These are phyloP conservation scores for Meriones psammophilus DNA, from an alignment of 2,797 vertebrate species.

Conservation along the genomic window DNA sequence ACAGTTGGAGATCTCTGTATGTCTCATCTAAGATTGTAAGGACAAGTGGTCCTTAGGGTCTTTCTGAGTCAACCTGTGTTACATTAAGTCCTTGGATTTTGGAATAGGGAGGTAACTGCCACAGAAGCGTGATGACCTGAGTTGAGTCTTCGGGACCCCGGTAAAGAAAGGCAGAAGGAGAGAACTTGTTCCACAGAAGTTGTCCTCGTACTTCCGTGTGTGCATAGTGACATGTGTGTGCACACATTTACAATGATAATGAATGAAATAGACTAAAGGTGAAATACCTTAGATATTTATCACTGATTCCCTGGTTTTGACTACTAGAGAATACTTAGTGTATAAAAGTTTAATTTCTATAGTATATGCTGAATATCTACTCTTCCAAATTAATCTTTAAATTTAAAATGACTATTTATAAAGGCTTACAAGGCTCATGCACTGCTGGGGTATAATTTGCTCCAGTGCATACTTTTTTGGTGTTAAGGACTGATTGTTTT, in stretches of 20 bases:
- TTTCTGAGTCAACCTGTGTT: conserved; percentile 19
- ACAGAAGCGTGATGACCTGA: not conserved
- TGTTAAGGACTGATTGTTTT: not conserved
- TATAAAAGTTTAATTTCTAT: conserved; percentile 15
- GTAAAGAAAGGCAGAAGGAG: not conserved
- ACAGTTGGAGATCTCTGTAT: not conserved
- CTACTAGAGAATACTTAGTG: conserved; percentile 18
- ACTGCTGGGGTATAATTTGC: not conserved
- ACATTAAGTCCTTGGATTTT: conserved; percentile 35
- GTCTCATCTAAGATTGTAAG: not conserved
- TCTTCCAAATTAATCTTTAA: conserved; percentile 45
- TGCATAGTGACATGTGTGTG: not conserved
- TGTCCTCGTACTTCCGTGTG: no score
- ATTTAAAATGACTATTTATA: conserved; percentile 46
- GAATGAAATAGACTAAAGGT: not conserved
- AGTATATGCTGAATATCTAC: not conserved
- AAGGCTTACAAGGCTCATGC: not conserved
- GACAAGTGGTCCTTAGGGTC: not conserved
- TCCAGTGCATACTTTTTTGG: not conserved
- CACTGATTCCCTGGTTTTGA: conserved; percentile 14
- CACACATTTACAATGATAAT: not conserved
- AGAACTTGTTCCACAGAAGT: not conserved
- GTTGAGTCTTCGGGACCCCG: not conserved
- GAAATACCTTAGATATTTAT: conserved; percentile 50
- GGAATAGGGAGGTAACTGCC: not conserved